phyloP scores from a whole-genome alignment of 2,888 invertebrate species.

The Ellobium chinense region DNA sequence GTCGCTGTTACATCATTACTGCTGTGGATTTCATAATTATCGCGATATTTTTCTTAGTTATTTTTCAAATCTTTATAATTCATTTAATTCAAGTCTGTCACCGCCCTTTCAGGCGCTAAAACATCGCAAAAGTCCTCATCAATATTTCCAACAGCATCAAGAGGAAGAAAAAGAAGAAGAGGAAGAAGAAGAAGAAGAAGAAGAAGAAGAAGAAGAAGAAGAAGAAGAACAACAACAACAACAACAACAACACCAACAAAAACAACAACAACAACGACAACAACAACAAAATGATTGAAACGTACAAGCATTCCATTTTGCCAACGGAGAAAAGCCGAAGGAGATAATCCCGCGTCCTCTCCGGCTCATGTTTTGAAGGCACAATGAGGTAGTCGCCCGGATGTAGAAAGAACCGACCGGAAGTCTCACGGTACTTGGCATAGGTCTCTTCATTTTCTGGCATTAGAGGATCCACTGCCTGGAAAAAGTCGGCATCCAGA shows the following conservation, averaged over 20 bases:
- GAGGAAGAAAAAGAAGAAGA: too few species aligned
- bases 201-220: not conserved
- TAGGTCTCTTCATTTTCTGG: constrained; percentile 71
- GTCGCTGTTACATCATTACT: too few species aligned
- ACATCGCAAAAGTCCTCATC: too few species aligned
- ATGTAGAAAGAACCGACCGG: constrained; percentile 68
- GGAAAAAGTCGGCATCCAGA: constrained; percentile 61
- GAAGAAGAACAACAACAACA: not conserved
- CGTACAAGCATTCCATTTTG: constrained; percentile 66
- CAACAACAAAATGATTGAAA: too few species aligned
- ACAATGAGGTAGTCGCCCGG: constrained; percentile 70
- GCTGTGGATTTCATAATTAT: not conserved
- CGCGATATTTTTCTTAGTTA: too few species aligned
- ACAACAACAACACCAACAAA: too few species aligned
- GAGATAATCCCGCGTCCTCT: constrained; percentile 62
- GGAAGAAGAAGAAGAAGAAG: too few species aligned
- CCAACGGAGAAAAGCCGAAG: constrained; percentile 65
- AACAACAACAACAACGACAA: too few species aligned
- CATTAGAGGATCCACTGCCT: constrained; percentile 66
- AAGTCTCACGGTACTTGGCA: constrained; percentile 67
- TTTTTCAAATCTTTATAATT: too few species aligned
- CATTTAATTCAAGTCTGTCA: too few species aligned
- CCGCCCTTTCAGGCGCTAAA: too few species aligned
- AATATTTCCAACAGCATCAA: too few species aligned
- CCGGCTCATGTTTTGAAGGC: constrained; percentile 65